Evolutionary conservation across 1,140 invertebrate genomes (phyloP), one percentile per base, ranked within the genome.

Genomic region (Melanaphis sacchari): DNA sequence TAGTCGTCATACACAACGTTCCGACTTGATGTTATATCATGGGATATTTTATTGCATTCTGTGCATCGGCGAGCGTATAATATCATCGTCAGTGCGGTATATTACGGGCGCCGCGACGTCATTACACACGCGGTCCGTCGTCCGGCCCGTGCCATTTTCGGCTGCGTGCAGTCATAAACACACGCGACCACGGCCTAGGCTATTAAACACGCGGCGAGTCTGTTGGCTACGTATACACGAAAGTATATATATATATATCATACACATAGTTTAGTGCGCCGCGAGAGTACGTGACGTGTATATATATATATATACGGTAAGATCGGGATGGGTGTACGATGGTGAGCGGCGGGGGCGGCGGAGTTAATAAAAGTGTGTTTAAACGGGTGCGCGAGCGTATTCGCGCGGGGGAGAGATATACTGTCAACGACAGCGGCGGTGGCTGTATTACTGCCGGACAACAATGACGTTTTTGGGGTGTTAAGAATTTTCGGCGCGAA

Each of bases 401-500:
- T 31, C 43, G 59, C 41, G 66, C 41, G 66, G 90, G 90, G 90
- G 90, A 91, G 90, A 46, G 59, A 66, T 59, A 52, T 52, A 91
- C 90, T 91, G 90, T 91, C 66, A 91, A 38, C 90, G 90, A 31
- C 90, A 91, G 36, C 40, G 38, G 36, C 40, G 38, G 90, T 15
- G 41, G 26, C 40, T 38, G 84, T 87, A 46, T 87, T 87, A 87
- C 84, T 66, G 38, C 81, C n/a, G 90, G 90, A 91, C 90, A 91
- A 91, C 90, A 91, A 91, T 91, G 41, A 81, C 66, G 90, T 82
- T 89, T 52, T 89, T n/a, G 85, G 90, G 90, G 90, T 91, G 90
- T 91, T 91, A 91, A 91, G 90, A 91, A 91, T 91, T 82, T 91
- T 82, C 87, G 43, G 24, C 90, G 90, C 90, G 90, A 91, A 91